These are phyloP conservation scores for Heliangelus exortis DNA, from an alignment of 2,797 vertebrate species.

Conservation along the genomic window DNA sequence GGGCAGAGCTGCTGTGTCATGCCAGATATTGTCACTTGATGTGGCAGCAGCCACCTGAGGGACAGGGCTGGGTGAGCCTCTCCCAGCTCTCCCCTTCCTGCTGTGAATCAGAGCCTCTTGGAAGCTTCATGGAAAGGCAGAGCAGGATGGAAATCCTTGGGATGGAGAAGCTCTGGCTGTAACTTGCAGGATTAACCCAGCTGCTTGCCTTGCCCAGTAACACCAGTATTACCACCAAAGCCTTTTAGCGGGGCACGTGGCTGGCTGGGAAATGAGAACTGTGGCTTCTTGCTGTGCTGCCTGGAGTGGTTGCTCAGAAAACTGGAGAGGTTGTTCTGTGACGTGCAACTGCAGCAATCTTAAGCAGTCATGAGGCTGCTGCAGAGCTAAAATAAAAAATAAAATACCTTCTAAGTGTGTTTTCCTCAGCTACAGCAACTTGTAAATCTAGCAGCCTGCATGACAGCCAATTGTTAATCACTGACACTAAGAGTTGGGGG, in stretches of 20 bases:
- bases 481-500: rapidly evolving
- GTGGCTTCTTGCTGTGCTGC: rapidly evolving
- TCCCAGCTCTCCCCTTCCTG: not conserved
- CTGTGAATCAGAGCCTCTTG: not conserved
- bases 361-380: rapidly evolving
- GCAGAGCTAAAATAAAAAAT: rapidly evolving
- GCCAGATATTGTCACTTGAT: rapidly evolving
- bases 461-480: not conserved
- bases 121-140: not conserved
- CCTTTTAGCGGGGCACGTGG: rapidly evolving
- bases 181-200: not conserved
- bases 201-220: not conserved
- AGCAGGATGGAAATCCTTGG: not conserved
- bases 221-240: not conserved
- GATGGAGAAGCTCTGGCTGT: rapidly evolving
- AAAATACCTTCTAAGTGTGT: not conserved
- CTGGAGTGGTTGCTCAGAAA: rapidly evolving
- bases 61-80: rapidly evolving
- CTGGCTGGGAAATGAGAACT: rapidly evolving
- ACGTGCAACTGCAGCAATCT: rapidly evolving
- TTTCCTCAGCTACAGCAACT: not conserved
- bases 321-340: not conserved
- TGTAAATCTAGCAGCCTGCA: not conserved
- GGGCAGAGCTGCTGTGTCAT: not conserved
- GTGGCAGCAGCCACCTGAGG: not conserved